Evolutionary conservation across 2,797 vertebrate genomes (phyloP), one percentile per base, ranked within the genome.

Genomic region (Chromobotia macracanthus): DNA sequence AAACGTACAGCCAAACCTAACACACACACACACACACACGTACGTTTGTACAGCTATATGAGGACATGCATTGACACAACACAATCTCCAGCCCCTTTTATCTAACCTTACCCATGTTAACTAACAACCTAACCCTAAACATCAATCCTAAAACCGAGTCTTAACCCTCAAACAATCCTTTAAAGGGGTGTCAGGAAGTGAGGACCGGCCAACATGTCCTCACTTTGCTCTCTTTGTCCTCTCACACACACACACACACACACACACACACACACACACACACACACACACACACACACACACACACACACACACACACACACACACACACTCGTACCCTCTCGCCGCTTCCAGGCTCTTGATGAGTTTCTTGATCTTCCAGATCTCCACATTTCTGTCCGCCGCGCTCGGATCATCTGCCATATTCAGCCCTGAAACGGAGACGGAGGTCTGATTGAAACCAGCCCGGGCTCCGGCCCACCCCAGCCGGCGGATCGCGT

Each of bases 291-390:
- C 61, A 63, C 66, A 8, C 12, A 61, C n/a, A 63, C 73, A 75
- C 61, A 63, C 66, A 8, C 12, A 61, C n/a, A 63, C 73, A 75
- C 61, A 63, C 66, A 8, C 12, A 61, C n/a, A 63, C 73, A 75
- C 61, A 8, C 12, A 61, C n/a, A 63, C 73, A 75, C 61, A 63
- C 66, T 50, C 96, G 92, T 92, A 98, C 97, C 97, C 97, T 79
- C 97, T 95, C 84, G 97, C 96, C 84, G 97, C 97, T 91, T 98
- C 96, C 90, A 98, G 94, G 95, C 97, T 99, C 93, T 97, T 98
- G 86, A 99, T 98, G 91, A 99, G 96, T 92, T 99, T 99, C 94
- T 99, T 99, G 93, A 99, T 99, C 94, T 98, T 99, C 97, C 97
- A 99, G 90, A 99, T 99, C 91, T 99, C 97, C 95, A 99, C 96